Evolutionary conservation across 2,113 vertebrate species (phyloP), one percentile per base, ranked within the genome.

Genomic region (Bufo gargarizans): DNA sequence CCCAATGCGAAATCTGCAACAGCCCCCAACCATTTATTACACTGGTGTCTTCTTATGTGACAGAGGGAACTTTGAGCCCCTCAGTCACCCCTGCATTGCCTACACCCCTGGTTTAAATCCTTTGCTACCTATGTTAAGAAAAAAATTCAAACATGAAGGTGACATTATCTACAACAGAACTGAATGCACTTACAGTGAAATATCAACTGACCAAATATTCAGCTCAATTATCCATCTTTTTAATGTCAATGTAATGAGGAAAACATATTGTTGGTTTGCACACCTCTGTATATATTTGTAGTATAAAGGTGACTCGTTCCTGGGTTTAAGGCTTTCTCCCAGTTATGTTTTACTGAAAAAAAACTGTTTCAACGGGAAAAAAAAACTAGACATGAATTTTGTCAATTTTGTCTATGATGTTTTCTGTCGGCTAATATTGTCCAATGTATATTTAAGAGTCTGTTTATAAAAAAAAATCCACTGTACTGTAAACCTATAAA

Each of bases 361-460:
- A 80, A 65, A 89, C 90, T 92, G 89, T 92, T 43, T 84, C 59
- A 84, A 89, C 85, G 88, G 80, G 90, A 91, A 91, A 92, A 92
- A 94, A 83, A 91, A 91, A 93, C 92, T 94, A 94, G 92, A 94
- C 92, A 93, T 92, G 89, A 93, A 93, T 92, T 94, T 95, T 92
- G 93, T 94, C 95, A 87, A 84, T 76, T 92, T 91, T 91, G 90
- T 92, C 89, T 89, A 93, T 90, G 92, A 94, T 94, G 93, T 91
- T 93, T 95, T 92, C 92, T 91, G 91, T 93, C 94, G 89, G 92
- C 92, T 93, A 90, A 92, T 94, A 91, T 91, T 87, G 91, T 95
- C 91, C 93, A 89, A 91, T 94, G 93, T 96, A 95, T 95, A 95
- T 95, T 95, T 96, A 94, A 95, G 90, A 94, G 93, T 96, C 92